phyloP scores from a whole-genome alignment of 2,113 vertebrate species.

The Motacilla alba region DNA sequence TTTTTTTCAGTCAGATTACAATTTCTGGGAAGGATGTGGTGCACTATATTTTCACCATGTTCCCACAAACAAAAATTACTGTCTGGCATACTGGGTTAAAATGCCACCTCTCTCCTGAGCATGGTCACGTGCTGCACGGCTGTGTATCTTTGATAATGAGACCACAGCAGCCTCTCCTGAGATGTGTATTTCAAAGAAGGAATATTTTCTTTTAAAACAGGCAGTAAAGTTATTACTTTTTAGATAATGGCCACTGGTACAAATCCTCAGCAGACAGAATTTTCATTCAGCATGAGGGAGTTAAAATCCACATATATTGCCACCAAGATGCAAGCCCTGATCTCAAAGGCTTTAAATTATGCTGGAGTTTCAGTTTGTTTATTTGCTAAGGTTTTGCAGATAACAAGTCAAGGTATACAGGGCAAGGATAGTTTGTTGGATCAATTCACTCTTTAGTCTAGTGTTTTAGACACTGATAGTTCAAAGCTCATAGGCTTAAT shows the following conservation, averaged over 20 bases:
- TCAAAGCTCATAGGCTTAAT: neutral
- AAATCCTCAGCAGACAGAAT: neutral
- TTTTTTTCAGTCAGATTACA: neutral
- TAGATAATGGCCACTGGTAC: neutral
- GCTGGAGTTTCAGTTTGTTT: neutral
- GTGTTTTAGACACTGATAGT: neutral
- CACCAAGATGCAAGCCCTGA: neutral
- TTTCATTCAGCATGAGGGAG: neutral
- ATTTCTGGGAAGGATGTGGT: neutral
- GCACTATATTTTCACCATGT: neutral
- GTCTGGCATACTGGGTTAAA: neutral
- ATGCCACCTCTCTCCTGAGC: neutral
- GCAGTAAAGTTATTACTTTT: neutral
- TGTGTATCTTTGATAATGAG: neutral
- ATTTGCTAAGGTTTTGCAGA: neutral
- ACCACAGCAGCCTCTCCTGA: neutral
- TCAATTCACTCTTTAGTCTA: neutral
- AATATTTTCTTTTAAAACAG: neutral
- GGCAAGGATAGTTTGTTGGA: neutral
- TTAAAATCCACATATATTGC: neutral
- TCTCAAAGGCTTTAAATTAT: neutral
- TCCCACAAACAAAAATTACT: neutral
- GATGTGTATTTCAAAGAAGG: neutral
- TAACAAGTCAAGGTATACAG: neutral
- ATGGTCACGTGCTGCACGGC: accelerated